Evolutionary conservation across 2,888 invertebrate genomes (phyloP).

Genomic region (Leptodirus hochenwartii): DNA sequence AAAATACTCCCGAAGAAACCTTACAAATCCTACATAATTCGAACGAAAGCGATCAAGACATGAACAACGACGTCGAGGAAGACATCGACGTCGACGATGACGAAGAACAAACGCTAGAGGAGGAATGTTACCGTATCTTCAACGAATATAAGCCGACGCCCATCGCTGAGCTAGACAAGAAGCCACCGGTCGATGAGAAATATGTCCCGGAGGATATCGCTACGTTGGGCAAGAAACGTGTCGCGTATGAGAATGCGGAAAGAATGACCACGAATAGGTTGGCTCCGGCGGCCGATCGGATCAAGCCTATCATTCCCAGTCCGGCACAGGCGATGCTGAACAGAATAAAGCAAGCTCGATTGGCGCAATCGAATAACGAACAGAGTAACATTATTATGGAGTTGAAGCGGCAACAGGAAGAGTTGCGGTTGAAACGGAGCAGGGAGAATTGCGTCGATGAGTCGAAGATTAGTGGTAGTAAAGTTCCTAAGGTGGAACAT

Average conservation of each 20-base stretch:
- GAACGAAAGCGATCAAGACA: constrained; percentile 8
- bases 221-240: constrained; percentile 39
- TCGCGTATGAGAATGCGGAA: constrained; percentile 49
- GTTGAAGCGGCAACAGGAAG: constrained; percentile 17
- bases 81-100: constrained; percentile 11
- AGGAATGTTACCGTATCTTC: constrained; percentile 75
- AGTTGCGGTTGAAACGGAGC: too few relatives aligned
- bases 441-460: too few relatives aligned
- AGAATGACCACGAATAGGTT: constrained; percentile 19
- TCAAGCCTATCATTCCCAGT: too few relatives aligned
- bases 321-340: constrained; percentile 31
- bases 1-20: too few relatives aligned
- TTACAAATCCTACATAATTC: too few relatives aligned
- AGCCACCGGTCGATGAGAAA: too few relatives aligned
- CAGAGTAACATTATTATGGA: constrained; percentile 24
- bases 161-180: too few relatives aligned
- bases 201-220: constrained; percentile 11
- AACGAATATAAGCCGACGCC: constrained; percentile 49
- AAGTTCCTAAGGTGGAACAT: too few relatives aligned
- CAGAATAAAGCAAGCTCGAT: constrained; percentile 28
- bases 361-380: constrained; percentile 22
- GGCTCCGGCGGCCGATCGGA: too few relatives aligned
- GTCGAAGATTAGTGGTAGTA: too few relatives aligned
- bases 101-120: constrained; percentile 32
- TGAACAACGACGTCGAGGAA: constrained; percentile 9